Evolutionary conservation across 2,113 vertebrate genomes (phyloP).

Genomic region (Lophotis ruficrista): DNA sequence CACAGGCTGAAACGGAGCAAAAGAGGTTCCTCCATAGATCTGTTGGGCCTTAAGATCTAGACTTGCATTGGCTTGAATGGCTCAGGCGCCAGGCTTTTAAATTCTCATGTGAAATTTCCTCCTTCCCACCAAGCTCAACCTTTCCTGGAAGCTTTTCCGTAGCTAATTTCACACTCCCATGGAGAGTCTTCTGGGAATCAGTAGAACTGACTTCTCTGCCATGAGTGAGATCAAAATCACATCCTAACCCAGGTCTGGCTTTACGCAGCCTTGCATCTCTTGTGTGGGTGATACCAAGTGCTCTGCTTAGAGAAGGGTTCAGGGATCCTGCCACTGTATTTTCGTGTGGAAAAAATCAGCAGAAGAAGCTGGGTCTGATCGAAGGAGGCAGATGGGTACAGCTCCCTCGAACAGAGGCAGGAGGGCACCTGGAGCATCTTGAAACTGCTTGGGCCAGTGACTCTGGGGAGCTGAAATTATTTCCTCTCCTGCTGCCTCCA

Average conservation of each 20-base stretch:
- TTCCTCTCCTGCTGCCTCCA: neutral
- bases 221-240: neutral
- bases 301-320: neutral
- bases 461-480: neutral
- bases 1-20: neutral
- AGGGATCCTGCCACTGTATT: neutral
- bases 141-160: neutral
- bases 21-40: neutral
- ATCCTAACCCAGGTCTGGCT: neutral
- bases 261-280: accelerated
- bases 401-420: neutral
- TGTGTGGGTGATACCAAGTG: neutral
- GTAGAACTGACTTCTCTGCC: neutral
- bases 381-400: neutral
- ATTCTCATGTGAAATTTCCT: neutral
- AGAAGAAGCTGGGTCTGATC: neutral
- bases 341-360: neutral
- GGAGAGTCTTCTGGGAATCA: neutral
- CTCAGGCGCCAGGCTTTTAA: neutral
- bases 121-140: neutral
- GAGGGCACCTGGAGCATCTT: neutral
- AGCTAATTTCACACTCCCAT: neutral
- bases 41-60: neutral
- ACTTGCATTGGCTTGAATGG: neutral
- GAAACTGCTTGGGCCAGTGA: neutral